phyloP scores from a whole-genome alignment of 92 coral and sea anemone species.

The Pocillopora grandis region DNA sequence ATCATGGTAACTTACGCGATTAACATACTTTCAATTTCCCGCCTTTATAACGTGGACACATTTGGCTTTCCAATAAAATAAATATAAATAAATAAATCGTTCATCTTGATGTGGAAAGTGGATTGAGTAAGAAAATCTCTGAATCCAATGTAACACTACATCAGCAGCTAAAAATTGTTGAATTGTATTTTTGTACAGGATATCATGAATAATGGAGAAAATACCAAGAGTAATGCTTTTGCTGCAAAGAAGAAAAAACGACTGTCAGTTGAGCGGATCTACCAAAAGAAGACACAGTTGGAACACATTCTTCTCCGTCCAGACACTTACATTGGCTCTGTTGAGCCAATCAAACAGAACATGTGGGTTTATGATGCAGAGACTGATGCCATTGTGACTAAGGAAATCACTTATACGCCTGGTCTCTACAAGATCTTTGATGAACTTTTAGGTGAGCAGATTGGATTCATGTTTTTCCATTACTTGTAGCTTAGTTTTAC shows the following conservation, averaged over 20 bases:
- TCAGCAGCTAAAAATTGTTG: no score
- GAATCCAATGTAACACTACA: no score
- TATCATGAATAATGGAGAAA: slow-evolving; percentile 35
- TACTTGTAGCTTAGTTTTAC: no score
- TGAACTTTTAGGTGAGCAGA: slow-evolving; percentile 90
- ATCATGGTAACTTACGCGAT: no score
- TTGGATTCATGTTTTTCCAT: no score
- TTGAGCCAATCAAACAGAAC: slow-evolving; percentile 85
- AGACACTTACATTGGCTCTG: slow-evolving; percentile 98
- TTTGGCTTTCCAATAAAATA: no score
- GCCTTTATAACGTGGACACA: no score
- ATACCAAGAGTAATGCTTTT: slow-evolving; percentile 25
- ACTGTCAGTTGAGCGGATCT: slow-evolving; percentile 95
- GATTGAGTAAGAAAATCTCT: no score
- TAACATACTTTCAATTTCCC: no score
- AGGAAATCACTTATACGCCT: slow-evolving; percentile 93
- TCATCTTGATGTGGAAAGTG: no score
- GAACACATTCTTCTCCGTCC: slow-evolving; percentile 99
- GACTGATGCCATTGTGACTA: slow-evolving; percentile 78
- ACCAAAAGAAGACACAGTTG: slow-evolving; percentile 96
- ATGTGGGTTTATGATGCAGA: slow-evolving; percentile 97
- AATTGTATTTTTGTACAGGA: slow-evolving; percentile 4
- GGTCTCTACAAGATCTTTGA: slow-evolving; percentile 98
- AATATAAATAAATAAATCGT: no score
- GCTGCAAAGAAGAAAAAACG: slow-evolving; percentile 81